Percentiles rank a stretch among this genome's conserved stretches.
These are phyloP conservation scores for Tanytarsus gracilentus DNA, from an alignment of 2,888 invertebrate species.

Conservation along the genomic window DNA sequence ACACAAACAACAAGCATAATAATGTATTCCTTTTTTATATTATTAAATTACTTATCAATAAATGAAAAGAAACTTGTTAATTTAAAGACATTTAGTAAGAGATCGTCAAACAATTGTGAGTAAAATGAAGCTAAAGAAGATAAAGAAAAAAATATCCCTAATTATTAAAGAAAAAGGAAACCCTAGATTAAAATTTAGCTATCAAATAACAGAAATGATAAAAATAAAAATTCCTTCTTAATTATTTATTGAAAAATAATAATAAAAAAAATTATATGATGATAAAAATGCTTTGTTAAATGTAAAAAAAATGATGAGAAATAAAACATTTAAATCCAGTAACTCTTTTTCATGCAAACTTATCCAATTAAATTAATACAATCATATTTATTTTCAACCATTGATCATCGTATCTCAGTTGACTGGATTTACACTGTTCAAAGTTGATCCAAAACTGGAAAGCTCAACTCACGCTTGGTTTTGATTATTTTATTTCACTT, in stretches of 20 bases:
- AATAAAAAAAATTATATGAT: conserved; percentile 21
- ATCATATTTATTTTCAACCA: too few species aligned
- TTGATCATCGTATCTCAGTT: too few species aligned
- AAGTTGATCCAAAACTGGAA: too few species aligned
- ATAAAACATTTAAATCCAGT: conserved; percentile 21
- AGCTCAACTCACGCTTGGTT: too few species aligned
- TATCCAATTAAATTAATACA: too few species aligned
- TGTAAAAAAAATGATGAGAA: conserved; percentile 26
- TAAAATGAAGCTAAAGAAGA: conserved; percentile 25
- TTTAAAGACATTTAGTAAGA: conserved; percentile 8
- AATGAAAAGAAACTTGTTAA: conserved; percentile 19
- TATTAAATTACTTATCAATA: not conserved
- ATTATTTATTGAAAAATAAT: conserved; percentile 16
- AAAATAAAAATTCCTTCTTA: conserved; percentile 25
- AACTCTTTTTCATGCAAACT: too few species aligned
- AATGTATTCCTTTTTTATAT: not conserved
- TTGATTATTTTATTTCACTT: too few species aligned
- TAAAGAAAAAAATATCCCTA: not conserved
- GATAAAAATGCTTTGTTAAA: conserved; percentile 30
- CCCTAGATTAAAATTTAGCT: conserved; percentile 19
- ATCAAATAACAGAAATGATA: conserved; percentile 21
- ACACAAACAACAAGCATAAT: too few species aligned
- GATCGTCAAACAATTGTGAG: conserved; percentile 29
- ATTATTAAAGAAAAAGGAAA: conserved; percentile 12
- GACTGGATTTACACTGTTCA: too few species aligned